A percentile compares a stretch with the other conserved stretches of the same genome.
These are phyloP conservation scores for Stigmatopora argus DNA, from an alignment of 2,113 vertebrate genomes.

Conservation along the genomic window DNA sequence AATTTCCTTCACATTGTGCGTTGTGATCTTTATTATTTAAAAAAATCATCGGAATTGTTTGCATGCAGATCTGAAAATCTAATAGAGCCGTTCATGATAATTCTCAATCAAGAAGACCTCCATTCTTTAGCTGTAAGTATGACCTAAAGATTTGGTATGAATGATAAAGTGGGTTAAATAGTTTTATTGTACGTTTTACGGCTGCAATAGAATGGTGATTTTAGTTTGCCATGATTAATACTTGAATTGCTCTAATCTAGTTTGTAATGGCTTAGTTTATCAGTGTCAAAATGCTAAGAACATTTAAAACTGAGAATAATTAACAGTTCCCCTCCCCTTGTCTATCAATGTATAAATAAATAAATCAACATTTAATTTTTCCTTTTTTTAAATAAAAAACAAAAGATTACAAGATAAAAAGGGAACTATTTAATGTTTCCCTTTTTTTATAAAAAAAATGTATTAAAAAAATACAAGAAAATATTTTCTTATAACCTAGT, in stretches of 20 bases:
- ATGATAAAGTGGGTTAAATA: background rate
- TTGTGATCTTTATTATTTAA: background rate
- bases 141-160: background rate
- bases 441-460: no score
- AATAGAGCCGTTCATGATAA: conserved; percentile 48
- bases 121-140: conserved; percentile 57
- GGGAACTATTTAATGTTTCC: no score
- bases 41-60: background rate
- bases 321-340: no score
- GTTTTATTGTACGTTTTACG: background rate
- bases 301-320: no score
- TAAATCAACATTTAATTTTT: no score
- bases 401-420: no score
- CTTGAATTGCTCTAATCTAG: background rate
- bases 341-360: no score
- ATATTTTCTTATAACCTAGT: no score
- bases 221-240: background rate
- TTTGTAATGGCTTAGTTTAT: background rate
- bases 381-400: no score
- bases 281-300: no score
- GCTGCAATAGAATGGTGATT: background rate
- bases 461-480: no score
- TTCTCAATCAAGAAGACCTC: conserved; percentile 54
- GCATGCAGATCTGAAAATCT: conserved; percentile 56
- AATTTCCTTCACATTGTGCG: background rate